Conservation (phyloP, 35 echinoderm and acorn worm species). For the Antedon bifida region DNA sequence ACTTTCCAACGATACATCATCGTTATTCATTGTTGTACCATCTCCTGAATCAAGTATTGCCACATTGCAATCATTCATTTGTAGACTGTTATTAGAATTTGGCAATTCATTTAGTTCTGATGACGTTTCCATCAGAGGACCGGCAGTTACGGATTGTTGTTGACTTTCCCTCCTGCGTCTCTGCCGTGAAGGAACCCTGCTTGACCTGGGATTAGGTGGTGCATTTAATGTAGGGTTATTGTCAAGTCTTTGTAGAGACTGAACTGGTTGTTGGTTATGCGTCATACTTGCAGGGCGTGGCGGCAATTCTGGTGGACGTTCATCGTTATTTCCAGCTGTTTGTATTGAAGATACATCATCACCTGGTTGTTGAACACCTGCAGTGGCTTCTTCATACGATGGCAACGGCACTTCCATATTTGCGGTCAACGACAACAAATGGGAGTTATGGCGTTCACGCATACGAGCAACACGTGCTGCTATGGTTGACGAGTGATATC, state of each 20-base stretch:
- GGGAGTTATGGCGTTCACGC: not conserved
- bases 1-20: not conserved
- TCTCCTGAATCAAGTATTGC: not conserved
- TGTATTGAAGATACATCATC: not conserved
- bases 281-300: not conserved
- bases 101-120: not conserved
- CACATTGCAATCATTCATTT: too few species aligned
- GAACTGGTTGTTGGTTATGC: not conserved
- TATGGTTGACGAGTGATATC: constrained; percentile 4
- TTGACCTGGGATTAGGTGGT: not conserved
- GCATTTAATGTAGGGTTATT: not conserved
- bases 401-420: constrained; percentile 29
- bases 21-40: not conserved
- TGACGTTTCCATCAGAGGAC: not conserved
- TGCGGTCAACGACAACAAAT: constrained; percentile 21
- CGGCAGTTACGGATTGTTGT: not conserved
- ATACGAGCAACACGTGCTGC: constrained; percentile 14
- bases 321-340: not conserved
- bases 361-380: not conserved
- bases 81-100: not conserved
- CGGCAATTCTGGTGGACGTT: not conserved
- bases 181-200: not conserved
- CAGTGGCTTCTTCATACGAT: constrained; percentile 38
- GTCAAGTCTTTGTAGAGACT: not conserved
- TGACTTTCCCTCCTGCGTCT: not conserved